Evolutionary conservation across 2,888 invertebrate species (phyloP), one percentile per base, ranked within the genome.

Genomic region (Euplexia lucipara): DNA sequence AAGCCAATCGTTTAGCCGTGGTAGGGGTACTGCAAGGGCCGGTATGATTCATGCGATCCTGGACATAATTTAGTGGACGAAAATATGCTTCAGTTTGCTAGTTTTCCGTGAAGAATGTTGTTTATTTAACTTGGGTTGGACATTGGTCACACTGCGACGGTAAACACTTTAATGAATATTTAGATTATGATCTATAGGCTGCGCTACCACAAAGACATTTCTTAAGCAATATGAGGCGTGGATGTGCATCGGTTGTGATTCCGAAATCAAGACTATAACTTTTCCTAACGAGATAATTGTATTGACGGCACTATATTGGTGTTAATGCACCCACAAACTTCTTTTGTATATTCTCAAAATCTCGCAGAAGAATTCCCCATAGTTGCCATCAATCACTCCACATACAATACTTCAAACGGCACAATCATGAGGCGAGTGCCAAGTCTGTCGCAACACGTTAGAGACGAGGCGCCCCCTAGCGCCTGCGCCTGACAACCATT

Each of bases 1-100:
- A 81, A 82, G 81, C 81, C 81, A 81, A 82, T 82, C 81, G 79
- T 79, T 82, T 82, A 74, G 77, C 69, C 70, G 76, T 63, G 69
- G 65, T 68, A 63, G 62, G 73, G 76, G 68, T 49, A 59, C 56
- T 63, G 68, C 76, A 80, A 80, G 78, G 74, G 64, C 70, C 49
- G 56, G 41, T 63, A 69, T 82, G 80, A 80, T 78, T 78, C 82
- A 80, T 80, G 53, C 54, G 62, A 56, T 26, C 42, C 76, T 78
- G 58, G 49, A 70, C 68, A 70, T 80, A 47, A 82, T 78, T 78
- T 82, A 80, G 52, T 74, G 63, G 14, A 48, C 41, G 60, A 60
- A 73, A 78, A 72, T 74, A 70, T 65, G 48, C 52, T 70, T 45
- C 56, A 60, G 47, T 49, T 60, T 60, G 35, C 41, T 70, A 66